A percentile compares a stretch with the other conserved stretches of the same genome.
These are phyloP conservation scores for Manduca sexta DNA, from an alignment of 1,140 invertebrate species.

Conservation along the genomic window DNA sequence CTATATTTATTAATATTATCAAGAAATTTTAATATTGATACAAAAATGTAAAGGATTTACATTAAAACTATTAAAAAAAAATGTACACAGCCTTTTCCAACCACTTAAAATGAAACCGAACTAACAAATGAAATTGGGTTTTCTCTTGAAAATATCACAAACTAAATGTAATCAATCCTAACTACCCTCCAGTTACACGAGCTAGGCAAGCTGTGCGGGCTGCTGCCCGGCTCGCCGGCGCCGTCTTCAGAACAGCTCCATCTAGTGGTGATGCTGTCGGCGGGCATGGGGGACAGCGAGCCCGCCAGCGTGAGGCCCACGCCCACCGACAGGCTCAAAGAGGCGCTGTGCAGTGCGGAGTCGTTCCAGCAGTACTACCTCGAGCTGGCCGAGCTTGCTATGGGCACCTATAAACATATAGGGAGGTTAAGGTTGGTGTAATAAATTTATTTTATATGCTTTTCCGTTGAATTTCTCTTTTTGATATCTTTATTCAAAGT, in stretches of 20 bases:
- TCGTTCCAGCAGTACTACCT: constrained; percentile 93
- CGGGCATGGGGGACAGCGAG: constrained; percentile 87
- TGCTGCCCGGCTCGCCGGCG: constrained; percentile 87
- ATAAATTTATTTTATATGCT: neutral
- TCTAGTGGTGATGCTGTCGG: constrained; percentile 89
- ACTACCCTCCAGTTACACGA: constrained; percentile 82
- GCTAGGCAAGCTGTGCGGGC: constrained; percentile 90
- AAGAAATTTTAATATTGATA: too few species aligned
- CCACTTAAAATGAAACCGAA: too few species aligned
- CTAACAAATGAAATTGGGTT: too few species aligned
- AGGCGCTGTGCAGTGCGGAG: constrained; percentile 91
- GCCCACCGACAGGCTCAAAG: constrained; percentile 89
- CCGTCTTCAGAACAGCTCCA: constrained; percentile 92
- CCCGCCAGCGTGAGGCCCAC: constrained; percentile 71
- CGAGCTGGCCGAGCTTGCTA: constrained; percentile 94
- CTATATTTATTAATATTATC: too few species aligned
- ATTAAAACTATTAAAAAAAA: too few species aligned
- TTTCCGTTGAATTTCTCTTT: too few species aligned
- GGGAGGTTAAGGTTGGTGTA: constrained; percentile 75
- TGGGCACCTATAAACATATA: constrained; percentile 98
- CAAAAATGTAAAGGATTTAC: too few species aligned
- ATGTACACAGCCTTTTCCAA: too few species aligned
- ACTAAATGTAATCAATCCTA: too few species aligned
- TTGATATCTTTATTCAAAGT: neutral
- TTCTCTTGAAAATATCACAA: too few species aligned